Evolutionary conservation across 2,113 vertebrate genomes (phyloP).

Genomic region (Megatriorchis doriae): DNA sequence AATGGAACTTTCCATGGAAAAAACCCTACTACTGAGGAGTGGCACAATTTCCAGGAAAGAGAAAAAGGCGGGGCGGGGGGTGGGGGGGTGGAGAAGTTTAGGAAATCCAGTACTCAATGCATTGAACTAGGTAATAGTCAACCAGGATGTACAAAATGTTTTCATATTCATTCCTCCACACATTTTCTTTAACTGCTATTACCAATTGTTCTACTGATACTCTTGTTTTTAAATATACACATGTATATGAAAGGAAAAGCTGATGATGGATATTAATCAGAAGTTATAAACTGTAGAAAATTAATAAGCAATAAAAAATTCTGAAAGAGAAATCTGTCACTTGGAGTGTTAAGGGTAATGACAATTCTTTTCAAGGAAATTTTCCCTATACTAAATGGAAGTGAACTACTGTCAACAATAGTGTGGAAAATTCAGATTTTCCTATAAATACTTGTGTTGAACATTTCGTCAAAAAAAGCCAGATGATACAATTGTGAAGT

Average conservation of each 20-base stretch:
- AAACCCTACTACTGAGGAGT: neutral
- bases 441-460: neutral
- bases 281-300: neutral
- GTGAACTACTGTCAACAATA: neutral
- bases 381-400: neutral
- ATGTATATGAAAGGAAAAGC: neutral
- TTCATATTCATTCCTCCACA: neutral
- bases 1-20: neutral
- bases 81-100: neutral
- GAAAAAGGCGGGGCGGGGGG: neutral
- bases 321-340: neutral
- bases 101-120: neutral
- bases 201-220: neutral
- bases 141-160: neutral
- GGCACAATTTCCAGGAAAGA: neutral
- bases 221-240: neutral
- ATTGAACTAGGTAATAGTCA: neutral
- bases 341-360: neutral
- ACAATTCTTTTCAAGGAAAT: neutral
- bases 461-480: neutral
- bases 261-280: neutral
- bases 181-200: neutral
- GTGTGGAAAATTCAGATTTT: neutral
- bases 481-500: neutral
- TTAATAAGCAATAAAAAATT: neutral